Evolutionary conservation across 2,113 vertebrate genomes (phyloP).

Genomic region (Apodemus sylvaticus): DNA sequence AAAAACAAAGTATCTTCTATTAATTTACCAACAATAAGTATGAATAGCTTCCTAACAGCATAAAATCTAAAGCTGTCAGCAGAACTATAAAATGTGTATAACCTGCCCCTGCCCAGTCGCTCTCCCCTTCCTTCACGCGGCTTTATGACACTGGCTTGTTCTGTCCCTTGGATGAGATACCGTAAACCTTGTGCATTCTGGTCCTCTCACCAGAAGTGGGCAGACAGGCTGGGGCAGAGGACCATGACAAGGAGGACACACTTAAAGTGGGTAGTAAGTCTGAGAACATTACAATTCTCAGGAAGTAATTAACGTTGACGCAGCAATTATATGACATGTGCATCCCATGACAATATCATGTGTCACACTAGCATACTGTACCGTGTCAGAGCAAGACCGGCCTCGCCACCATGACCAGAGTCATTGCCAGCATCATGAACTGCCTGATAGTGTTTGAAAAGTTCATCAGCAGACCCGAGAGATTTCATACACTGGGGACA

Average conservation of each 20-base stretch:
- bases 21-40: constrained; percentile 24
- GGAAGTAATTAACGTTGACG: background rate
- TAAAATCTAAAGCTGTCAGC: constrained; percentile 12
- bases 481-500: constrained; percentile 99
- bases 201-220: background rate
- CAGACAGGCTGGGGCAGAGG: background rate
- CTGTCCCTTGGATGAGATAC: background rate
- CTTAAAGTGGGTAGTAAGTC: constrained; percentile 50
- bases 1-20: constrained; percentile 38
- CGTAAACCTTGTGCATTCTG: background rate
- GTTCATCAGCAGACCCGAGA: constrained; percentile 97
- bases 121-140: background rate
- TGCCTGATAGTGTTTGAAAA: constrained; percentile 98
- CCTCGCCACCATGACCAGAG: constrained; percentile 86
- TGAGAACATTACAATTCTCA: background rate
- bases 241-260: background rate
- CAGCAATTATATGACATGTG: background rate
- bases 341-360: background rate
- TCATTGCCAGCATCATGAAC: constrained; percentile 95
- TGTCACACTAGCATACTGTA: constrained; percentile 79
- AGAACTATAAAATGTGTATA: background rate
- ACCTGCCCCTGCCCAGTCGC: background rate
- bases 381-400: constrained; percentile 90
- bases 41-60: background rate
- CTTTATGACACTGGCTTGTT: background rate